Evolutionary conservation across 2,888 invertebrate species (phyloP), one percentile per base, ranked within the genome.

Genomic region (Limnephilus lunatus): DNA sequence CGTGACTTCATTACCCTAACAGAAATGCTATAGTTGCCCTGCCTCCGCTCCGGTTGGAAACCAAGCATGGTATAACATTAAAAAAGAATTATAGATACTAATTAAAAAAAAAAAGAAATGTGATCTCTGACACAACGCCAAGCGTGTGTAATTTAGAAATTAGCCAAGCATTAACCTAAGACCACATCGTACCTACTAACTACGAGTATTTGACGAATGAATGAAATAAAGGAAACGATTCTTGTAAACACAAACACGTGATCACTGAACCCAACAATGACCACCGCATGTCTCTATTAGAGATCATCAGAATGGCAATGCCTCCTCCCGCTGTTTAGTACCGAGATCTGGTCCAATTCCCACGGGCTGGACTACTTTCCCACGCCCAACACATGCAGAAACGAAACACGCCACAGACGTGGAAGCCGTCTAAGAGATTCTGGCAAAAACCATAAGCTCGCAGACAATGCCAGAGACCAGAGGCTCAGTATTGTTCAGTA

Each of bases 291-390:
- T 82, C 85, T 90, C 81, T 48, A 35, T 90, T 80, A 85, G 81
- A 81, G 82, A 90, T 39, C 90, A 90, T 81, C n/a, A 12, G 88
- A 81, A 44, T 44, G 25, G 44, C 82, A 30, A 25, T 68, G 68
- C 89, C n/a, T 15, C 48, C 81, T 44, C 7, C 90, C 31, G 14
- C 31, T n/a, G 90, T 15, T 82, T 14, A 35, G n/a, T n/a, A n/a
- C 87, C 68, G 31, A 83, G 83, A 87, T 87, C 81, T 89, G 87
- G 91, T 89, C 81, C 81, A 44, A 68, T 93, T 93, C 93, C 90
- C 93, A 93, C 93, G 92, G 90, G 83, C 80, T 82, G 92, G 32
- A 85, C 93, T 85, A 93, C 93, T 92, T 93, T 88, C 93, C 93
- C 92, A 92, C 92, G 92, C 90, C 86, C 25, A 32, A 35, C 35